Base-by-base conservation (phyloP, 2,888 invertebrate genomes). In the Chalcis sispes region DNA sequence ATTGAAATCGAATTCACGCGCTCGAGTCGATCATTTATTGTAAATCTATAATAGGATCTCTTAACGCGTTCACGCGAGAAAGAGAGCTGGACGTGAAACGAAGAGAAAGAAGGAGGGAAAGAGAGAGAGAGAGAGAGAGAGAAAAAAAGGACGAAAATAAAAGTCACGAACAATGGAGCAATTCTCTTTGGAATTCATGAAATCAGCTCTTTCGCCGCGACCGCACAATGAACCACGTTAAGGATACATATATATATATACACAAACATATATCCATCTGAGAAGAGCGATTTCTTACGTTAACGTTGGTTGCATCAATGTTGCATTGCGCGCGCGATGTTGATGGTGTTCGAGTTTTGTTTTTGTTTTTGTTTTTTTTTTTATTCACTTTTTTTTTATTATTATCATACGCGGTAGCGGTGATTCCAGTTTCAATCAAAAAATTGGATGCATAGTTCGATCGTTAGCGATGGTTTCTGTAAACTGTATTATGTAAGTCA, bases 151-250 rank as follows among this genome's bases (percentile, higher is more conserved):
- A 32, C 27, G 54, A 66, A 42, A 67, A 58, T 72, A 76, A 76
- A 72, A 76, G 76, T 76, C 72, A 36, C 54, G 72, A 72, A 77
- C 77, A 77, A 77, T 77, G 73, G 73, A 2, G 65, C 65, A 65
- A 65, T 73, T 73, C 69, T 36, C 46, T 42, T 20, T 54, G 65
- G 70, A 77, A 77, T 77, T 77, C 77, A 62, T 70, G 70, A 77
- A 77, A 77, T 70, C 64, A 56, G 54, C 50, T 62, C 40, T 42
- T 42, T 42, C 42, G 15, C 15, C 42, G 13, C 42, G 58, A 13
- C 15, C 42, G 13, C 42, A 64, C 56, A 46, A 48, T 36, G 50
- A 46, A n/a, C n/a, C n/a, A n/a, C n/a, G n/a, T n/a, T n/a, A n/a
- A n/a, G n/a, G n/a, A n/a, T n/a, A n/a, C n/a, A n/a, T n/a, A n/a